Evolutionary conservation across 2,797 vertebrate genomes (phyloP).

Genomic region (Channa striata): DNA sequence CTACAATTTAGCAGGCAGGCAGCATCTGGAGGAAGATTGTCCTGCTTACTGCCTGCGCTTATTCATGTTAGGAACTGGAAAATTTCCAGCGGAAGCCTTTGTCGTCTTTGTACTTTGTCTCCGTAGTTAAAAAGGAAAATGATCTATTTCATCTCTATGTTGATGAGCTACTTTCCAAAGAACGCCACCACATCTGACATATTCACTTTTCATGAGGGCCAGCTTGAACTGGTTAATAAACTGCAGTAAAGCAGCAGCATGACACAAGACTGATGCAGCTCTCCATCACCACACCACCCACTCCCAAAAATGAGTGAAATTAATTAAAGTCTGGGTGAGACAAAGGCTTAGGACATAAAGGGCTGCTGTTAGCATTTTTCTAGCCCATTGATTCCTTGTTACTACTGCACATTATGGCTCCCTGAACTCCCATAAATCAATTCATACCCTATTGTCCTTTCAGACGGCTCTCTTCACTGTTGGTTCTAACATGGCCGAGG

Average conservation of each 20-base stretch:
- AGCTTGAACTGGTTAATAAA: slow-evolving; percentile 61
- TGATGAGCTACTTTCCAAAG: slow-evolving; percentile 55
- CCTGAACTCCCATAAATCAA: slow-evolving; percentile 88
- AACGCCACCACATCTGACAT: slow-evolving; percentile 67
- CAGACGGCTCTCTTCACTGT: slow-evolving; percentile 79
- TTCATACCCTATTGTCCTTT: slow-evolving; percentile 86
- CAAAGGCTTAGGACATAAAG: slow-evolving; percentile 86
- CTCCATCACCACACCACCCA: slow-evolving; percentile 72
- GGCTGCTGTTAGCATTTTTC: slow-evolving; percentile 91
- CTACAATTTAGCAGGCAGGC: slow-evolving; percentile 23
- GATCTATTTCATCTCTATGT: slow-evolving; percentile 25
- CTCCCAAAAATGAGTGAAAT: slow-evolving; percentile 77
- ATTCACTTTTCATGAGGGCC: slow-evolving; percentile 59
- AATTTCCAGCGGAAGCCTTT: slow-evolving; percentile 9
- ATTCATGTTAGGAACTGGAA: slow-evolving; percentile 11
- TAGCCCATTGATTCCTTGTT: slow-evolving; percentile 91
- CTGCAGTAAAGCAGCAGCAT: slow-evolving; percentile 60
- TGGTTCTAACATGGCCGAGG: slow-evolving; percentile 78
- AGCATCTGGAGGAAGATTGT: slow-evolving; percentile 31
- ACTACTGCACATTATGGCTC: slow-evolving; percentile 88
- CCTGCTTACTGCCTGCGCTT: slow-evolving; percentile 15
- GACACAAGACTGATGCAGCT: slow-evolving; percentile 66
- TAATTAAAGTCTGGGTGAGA: slow-evolving; percentile 86
- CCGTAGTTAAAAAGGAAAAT: slow-evolving; percentile 18
- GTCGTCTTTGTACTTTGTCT: slow-evolving; percentile 39